Percentiles rank a stretch among this genome's conserved stretches.
These are phyloP conservation scores for Aphelenchoides fujianensis DNA, from an alignment of 1,140 invertebrate genomes.

Conservation along the genomic window DNA sequence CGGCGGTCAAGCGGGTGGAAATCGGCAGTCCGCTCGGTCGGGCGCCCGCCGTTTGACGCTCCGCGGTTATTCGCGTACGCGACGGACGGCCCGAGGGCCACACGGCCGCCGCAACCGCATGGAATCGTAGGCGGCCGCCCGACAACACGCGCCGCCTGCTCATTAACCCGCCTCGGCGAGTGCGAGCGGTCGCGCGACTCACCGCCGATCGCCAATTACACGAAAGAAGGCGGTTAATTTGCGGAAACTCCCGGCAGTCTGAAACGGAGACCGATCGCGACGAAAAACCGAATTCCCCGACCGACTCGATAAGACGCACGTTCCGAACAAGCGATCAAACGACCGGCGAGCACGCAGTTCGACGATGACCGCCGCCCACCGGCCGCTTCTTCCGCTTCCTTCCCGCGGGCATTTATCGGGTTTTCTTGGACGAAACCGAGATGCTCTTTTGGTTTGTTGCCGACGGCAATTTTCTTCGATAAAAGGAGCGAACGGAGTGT, in stretches of 20 bases:
- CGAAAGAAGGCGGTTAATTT: neutral
- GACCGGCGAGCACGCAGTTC: neutral
- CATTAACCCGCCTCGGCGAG: too few species aligned
- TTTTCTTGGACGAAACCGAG: neutral
- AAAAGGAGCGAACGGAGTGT: neutral
- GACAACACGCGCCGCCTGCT: neutral
- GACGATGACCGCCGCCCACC: neutral
- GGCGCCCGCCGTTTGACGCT: too few species aligned
- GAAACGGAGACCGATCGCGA: neutral
- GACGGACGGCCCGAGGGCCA: too few species aligned
- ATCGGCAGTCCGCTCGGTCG: too few species aligned
- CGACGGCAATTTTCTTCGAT: neutral
- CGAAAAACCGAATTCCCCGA: neutral
- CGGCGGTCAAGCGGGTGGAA: neutral
- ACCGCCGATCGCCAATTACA: neutral
- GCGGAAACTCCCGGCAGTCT: neutral
- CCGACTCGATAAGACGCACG: neutral
- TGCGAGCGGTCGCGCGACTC: neutral
- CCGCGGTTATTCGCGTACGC: too few species aligned
- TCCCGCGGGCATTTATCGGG: neutral
- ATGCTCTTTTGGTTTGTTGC: neutral
- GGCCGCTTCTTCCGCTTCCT: neutral
- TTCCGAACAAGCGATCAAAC: neutral
- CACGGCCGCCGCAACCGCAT: too few species aligned
- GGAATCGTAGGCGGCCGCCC: too few species aligned